Percentiles rank a stretch among this genome's conserved stretches.
Conservation (phyloP, 1,140 invertebrate genomes). For the Ditylenchus dipsaci region DNA sequence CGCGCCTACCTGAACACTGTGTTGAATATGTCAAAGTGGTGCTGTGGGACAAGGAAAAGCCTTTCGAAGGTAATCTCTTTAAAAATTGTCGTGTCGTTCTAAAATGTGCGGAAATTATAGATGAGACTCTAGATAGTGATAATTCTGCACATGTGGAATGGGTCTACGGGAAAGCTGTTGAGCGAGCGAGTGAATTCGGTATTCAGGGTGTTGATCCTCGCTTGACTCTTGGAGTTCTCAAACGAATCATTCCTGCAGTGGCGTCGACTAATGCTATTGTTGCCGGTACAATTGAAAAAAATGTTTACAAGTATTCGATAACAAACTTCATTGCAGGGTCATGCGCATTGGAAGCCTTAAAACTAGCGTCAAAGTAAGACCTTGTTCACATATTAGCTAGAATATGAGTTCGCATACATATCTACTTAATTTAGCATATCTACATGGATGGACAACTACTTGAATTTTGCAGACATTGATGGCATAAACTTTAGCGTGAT, state of each 20-base stretch:
- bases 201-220: conserved; percentile 84
- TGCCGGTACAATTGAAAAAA: conserved; percentile 63
- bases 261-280: conserved; percentile 98
- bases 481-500: conserved; percentile 94
- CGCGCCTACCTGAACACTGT: conserved; percentile 93
- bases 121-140: conserved; percentile 43
- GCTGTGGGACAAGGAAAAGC: conserved; percentile 90
- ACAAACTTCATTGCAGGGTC: conserved; percentile 9
- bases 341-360: conserved; percentile 80
- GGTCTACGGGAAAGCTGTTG: conserved; percentile 85
- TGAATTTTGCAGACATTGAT: conserved; percentile 92
- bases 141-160: conserved; percentile 75
- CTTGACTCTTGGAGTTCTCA: conserved; percentile 90
- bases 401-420: conserved; percentile 18
- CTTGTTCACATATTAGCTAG: neutral
- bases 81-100: neutral
- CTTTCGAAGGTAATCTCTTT: conserved; percentile 69
- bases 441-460: conserved; percentile 84
- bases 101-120: neutral
- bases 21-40: conserved; percentile 95
- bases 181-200: conserved; percentile 80
- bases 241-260: conserved; percentile 97
- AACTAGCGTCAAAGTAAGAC: conserved; percentile 74
- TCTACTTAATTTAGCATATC: conserved; percentile 68
- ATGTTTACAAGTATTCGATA: neutral